Evolutionary conservation across 2,797 vertebrate genomes (phyloP).

Genomic region (Gila robusta): DNA sequence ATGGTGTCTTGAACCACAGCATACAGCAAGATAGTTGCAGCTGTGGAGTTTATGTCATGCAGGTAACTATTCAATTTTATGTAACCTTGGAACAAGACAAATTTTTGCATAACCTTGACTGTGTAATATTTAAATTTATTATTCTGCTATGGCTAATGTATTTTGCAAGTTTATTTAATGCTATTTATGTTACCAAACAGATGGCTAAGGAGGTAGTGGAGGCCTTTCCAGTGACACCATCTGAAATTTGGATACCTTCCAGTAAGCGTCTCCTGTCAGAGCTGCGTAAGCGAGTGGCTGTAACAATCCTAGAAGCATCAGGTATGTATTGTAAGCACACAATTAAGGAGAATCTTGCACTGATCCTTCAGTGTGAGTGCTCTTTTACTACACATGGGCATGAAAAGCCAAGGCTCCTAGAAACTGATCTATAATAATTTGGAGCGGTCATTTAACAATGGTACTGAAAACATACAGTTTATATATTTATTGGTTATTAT

Average conservation of each 20-base stretch:
- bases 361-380: not conserved
- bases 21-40: not conserved
- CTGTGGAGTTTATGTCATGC: conserved; percentile 30
- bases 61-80: not conserved
- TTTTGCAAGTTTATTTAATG: not conserved
- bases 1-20: not conserved
- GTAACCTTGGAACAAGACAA: not conserved
- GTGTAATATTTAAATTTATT: not conserved
- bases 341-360: not conserved
- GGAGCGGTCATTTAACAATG: no score
- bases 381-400: no score
- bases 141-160: not conserved
- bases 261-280: not conserved
- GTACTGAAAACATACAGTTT: no score
- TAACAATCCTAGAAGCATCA: conserved; percentile 9
- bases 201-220: conserved; percentile 13
- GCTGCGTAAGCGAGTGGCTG: not conserved
- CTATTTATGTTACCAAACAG: not conserved
- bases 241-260: not conserved
- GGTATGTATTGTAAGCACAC: not conserved
- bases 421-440: no score
- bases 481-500: no score
- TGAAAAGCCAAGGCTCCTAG: no score
- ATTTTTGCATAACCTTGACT: not conserved
- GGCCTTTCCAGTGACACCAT: not conserved